phyloP scores from a whole-genome alignment of 2,888 invertebrate species.

The Cataglyphis livida region DNA sequence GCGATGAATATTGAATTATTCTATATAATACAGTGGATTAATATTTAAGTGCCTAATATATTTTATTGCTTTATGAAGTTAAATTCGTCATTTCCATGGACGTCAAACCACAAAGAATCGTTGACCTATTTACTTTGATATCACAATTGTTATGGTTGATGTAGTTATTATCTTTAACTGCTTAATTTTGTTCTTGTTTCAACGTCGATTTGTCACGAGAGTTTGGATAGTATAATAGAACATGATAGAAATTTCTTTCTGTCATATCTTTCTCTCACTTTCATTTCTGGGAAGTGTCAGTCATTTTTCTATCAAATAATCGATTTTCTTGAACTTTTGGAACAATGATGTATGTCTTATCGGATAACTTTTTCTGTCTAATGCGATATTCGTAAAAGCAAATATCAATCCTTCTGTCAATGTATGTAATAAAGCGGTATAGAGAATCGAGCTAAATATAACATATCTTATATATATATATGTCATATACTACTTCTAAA shows the following conservation, averaged over 20 bases:
- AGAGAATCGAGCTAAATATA: not conserved
- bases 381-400: not conserved
- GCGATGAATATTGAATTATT: not conserved
- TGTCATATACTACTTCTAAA: not conserved
- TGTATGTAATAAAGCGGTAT: not conserved
- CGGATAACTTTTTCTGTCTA: not conserved
- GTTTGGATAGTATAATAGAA: constrained; percentile 30
- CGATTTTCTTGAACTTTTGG: constrained; percentile 4
- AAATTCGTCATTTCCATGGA: not conserved
- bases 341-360: not conserved
- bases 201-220: constrained; percentile 29
- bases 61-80: not conserved
- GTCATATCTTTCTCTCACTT: too few species aligned
- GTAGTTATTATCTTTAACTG: constrained; percentile 35
- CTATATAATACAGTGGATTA: not conserved
- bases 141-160: not conserved
- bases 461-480: not conserved
- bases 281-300: not conserved
- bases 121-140: constrained; percentile 17
- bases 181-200: constrained; percentile 29
- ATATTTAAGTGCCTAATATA: not conserved
- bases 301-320: not conserved
- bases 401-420: constrained; percentile 2
- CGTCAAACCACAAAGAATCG: not conserved
- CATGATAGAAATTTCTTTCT: constrained; percentile 13